These are phyloP conservation scores for Cryptus armator DNA, from an alignment of 2,888 invertebrate genomes.

Conservation along the genomic window DNA sequence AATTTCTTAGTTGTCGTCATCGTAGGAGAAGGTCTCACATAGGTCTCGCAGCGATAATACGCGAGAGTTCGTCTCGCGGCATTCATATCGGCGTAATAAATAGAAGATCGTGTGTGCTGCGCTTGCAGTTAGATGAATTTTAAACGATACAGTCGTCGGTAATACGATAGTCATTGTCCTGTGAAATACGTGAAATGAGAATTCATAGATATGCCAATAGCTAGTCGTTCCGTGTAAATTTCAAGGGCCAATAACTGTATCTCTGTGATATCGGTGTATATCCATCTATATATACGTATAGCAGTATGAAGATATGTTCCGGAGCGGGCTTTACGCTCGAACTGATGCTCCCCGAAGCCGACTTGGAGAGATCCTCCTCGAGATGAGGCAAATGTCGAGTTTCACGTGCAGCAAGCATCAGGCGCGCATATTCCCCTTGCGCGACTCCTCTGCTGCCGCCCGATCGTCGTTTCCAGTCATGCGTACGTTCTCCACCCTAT, in stretches of 20 bases:
- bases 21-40: neutral
- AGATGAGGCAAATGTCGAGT: conserved; percentile 60
- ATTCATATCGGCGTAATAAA: conserved; percentile 12
- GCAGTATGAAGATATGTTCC: conserved; percentile 26
- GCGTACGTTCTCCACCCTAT: conserved; percentile 46
- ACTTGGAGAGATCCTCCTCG: conserved; percentile 55
- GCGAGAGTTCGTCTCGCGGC: neutral
- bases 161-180: neutral
- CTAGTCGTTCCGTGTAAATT: neutral
- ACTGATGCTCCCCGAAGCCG: conserved; percentile 61
- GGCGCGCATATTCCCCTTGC: conserved; percentile 22
- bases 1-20: neutral
- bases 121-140: neutral
- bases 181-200: neutral
- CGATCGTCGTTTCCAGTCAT: conserved; percentile 61
- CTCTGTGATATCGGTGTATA: neutral
- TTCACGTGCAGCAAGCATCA: conserved; percentile 38
- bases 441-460: conserved; percentile 6
- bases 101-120: conserved; percentile 14
- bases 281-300: neutral
- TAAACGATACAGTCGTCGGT: conserved; percentile 20
- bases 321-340: conserved; percentile 62
- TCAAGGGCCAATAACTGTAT: conserved; percentile 24
- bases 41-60: neutral
- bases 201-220: neutral